These are phyloP conservation scores for Grammomys surdaster DNA, from an alignment of 2,113 vertebrate species.

Conservation along the genomic window DNA sequence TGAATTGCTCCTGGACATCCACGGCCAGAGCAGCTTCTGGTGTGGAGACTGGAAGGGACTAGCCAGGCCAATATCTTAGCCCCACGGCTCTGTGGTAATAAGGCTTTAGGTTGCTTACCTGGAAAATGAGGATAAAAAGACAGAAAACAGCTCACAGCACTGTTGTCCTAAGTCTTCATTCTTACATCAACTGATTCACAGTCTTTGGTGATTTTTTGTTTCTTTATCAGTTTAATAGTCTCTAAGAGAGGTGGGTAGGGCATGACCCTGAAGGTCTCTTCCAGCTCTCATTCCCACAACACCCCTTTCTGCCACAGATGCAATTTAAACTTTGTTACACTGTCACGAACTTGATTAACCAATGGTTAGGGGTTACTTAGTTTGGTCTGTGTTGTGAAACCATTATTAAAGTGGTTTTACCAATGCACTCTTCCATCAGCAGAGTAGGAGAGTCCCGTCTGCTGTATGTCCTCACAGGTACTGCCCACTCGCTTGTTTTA, in stretches of 20 bases:
- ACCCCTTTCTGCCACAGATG: background rate
- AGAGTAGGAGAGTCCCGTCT: background rate
- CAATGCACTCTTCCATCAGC: background rate
- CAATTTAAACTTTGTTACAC: background rate
- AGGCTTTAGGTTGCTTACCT: conserved; percentile 38
- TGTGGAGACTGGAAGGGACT: background rate
- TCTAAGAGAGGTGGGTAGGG: conserved; percentile 15
- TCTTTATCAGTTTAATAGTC: background rate
- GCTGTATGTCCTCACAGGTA: background rate
- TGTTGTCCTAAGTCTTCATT: conserved; percentile 29
- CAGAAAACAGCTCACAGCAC: conserved; percentile 35
- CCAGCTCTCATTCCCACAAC: background rate
- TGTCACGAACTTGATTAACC: background rate
- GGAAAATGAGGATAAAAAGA: conserved; percentile 3
- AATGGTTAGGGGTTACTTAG: background rate
- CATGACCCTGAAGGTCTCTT: background rate
- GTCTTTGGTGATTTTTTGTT: background rate
- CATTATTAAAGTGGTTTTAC: conserved; percentile 27
- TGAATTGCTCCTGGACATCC: background rate
- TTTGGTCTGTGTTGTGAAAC: background rate
- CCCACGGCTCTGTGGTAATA: background rate
- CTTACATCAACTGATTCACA: background rate
- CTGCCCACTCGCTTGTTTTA: conserved; percentile 14
- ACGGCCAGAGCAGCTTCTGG: background rate
- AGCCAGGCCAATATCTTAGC: background rate